phyloP scores from a whole-genome alignment of 1,140 invertebrate species.

The Pseudomyrmex cubaensis region DNA sequence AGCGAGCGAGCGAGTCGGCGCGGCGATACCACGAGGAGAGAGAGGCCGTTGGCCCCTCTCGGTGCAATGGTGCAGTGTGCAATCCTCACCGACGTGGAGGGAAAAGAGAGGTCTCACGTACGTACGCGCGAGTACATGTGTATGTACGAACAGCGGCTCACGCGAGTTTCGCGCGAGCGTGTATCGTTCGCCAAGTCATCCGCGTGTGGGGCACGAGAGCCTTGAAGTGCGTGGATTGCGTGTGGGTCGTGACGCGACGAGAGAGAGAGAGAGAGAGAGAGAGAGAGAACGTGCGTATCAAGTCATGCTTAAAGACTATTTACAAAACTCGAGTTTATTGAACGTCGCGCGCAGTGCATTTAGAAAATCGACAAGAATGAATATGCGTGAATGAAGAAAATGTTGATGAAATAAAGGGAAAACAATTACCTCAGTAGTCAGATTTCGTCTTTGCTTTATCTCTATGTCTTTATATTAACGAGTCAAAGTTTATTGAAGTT shows the following conservation, averaged over 20 bases:
- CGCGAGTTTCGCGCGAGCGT: slow-evolving; percentile 42
- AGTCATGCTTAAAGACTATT: slow-evolving; percentile 19
- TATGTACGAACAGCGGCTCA: slow-evolving; percentile 29
- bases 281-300: not conserved
- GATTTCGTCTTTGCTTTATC: too few species aligned
- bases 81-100: slow-evolving; percentile 59
- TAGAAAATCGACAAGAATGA: not conserved
- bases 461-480: too few species aligned
- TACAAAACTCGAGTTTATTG: slow-evolving; percentile 32
- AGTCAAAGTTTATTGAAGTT: too few species aligned
- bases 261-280: slow-evolving; percentile 24
- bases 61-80: slow-evolving; percentile 78
- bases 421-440: too few species aligned
- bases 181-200: slow-evolving; percentile 58
- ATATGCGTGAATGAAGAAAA: slow-evolving; percentile 10
- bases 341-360: not conserved
- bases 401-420: not conserved
- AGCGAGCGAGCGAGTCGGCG: slow-evolving; percentile 39
- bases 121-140: not conserved
- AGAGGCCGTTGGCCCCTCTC: slow-evolving; percentile 76
- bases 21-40: slow-evolving; percentile 63
- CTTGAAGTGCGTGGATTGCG: slow-evolving; percentile 73
- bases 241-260: slow-evolving; percentile 67
- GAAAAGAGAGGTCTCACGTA: slow-evolving; percentile 14
- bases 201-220: slow-evolving; percentile 56